Evolutionary conservation across 2,113 vertebrate genomes (phyloP).

Genomic region (Todiramphus chloris): DNA sequence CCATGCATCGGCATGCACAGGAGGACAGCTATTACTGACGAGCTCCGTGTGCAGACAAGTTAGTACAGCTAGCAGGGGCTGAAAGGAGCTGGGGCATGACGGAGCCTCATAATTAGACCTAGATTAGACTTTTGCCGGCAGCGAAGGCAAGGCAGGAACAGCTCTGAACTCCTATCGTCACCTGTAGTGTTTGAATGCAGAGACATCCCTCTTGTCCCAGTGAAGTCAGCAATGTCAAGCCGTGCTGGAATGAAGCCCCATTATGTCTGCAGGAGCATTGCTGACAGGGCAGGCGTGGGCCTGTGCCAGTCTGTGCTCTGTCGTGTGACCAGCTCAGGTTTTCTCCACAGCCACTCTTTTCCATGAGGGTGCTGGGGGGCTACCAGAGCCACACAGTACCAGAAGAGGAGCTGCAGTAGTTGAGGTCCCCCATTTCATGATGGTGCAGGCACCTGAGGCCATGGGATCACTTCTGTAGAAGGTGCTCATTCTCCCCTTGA

Average conservation of each 20-base stretch:
- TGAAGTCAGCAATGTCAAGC: background rate
- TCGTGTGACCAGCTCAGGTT: background rate
- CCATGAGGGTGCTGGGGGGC: background rate
- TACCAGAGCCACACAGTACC: background rate
- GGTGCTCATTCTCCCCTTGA: background rate
- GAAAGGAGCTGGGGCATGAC: conserved; percentile 6
- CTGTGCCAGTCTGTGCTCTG: background rate
- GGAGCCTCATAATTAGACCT: conserved; percentile 40
- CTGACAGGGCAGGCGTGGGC: background rate
- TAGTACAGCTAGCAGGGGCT: conserved; percentile 6
- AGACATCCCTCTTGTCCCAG: background rate
- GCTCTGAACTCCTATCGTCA: conserved; percentile 5
- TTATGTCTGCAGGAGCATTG: background rate
- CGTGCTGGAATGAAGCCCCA: background rate
- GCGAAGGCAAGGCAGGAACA: conserved; percentile 36
- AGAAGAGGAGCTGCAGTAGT: background rate
- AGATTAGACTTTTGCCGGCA: conserved; percentile 31
- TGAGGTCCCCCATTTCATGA: background rate
- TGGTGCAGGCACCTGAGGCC: background rate
- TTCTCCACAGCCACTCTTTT: background rate
- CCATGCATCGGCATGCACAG: background rate
- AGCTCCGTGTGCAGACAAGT: background rate
- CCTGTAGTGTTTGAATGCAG: background rate
- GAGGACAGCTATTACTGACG: background rate
- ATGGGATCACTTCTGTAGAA: background rate